Evolutionary conservation across 2,888 invertebrate species (phyloP).

Genomic region (Macrostomum cliftonense): DNA sequence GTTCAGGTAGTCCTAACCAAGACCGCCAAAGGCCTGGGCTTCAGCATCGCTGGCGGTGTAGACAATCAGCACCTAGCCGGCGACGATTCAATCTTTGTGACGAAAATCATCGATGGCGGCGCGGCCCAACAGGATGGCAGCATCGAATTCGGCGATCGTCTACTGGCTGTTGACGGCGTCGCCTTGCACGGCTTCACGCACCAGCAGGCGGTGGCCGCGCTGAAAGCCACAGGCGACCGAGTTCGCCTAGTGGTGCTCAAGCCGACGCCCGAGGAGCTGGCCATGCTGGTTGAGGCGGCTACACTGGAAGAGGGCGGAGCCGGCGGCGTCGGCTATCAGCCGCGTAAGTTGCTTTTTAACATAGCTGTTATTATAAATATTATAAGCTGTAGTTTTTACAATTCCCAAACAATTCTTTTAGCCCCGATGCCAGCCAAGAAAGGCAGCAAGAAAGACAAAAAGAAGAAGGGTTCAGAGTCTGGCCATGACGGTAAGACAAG

Average conservation of each 20-base stretch:
- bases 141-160: conserved; percentile 23
- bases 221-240: conserved; percentile 79
- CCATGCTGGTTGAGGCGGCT: neutral
- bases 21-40: conserved; percentile 56
- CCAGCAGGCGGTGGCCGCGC: conserved; percentile 82
- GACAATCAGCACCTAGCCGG: conserved; percentile 98
- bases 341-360: too few species aligned
- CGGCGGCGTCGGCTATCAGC: too few species aligned
- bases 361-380: too few species aligned
- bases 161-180: conserved; percentile 43
- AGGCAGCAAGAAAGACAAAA: too few species aligned
- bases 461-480: too few species aligned
- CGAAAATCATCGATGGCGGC: conserved; percentile 54
- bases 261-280: neutral
- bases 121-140: too few species aligned
- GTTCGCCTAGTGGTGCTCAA: conserved; percentile 52
- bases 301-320: too few species aligned
- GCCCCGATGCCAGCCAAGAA: too few species aligned
- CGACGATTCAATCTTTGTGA: conserved; percentile 96
- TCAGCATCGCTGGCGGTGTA: conserved; percentile 89
- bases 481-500: too few species aligned
- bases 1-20: too few species aligned
- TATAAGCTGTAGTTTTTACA: too few species aligned
- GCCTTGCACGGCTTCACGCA: conserved; percentile 86
- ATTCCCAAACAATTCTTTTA: too few species aligned